phyloP scores from a whole-genome alignment of 2,113 vertebrate genomes.

The Bubo scandiacus region DNA sequence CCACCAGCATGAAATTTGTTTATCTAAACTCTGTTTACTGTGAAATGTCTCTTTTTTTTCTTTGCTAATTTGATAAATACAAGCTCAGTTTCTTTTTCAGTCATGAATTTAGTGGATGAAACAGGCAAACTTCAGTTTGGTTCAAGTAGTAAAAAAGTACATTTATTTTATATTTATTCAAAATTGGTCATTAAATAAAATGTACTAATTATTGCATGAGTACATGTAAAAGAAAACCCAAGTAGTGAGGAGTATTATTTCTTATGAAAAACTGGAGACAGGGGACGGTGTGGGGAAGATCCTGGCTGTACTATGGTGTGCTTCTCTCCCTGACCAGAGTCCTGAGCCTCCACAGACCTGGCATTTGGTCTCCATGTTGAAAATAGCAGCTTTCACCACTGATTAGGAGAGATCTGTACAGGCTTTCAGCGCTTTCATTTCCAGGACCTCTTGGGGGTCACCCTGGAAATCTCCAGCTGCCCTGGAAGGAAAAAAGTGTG shows the following conservation, averaged over 20 bases:
- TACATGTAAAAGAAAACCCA: not conserved
- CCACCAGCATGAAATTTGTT: not conserved
- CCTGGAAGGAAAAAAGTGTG: not conserved
- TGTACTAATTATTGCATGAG: fast-evolving
- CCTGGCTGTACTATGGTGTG: not conserved
- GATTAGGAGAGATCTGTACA: not conserved
- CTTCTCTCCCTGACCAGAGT: not conserved
- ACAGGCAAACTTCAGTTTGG: not conserved
- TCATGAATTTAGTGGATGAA: not conserved
- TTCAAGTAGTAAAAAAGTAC: not conserved
- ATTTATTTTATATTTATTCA: not conserved
- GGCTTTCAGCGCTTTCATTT: not conserved
- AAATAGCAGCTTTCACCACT: not conserved
- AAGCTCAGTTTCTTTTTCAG: not conserved
- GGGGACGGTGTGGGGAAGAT: not conserved
- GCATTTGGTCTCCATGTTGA: not conserved
- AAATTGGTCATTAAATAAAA: not conserved
- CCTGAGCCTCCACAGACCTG: not conserved
- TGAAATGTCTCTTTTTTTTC: not conserved
- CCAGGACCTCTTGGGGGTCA: not conserved
- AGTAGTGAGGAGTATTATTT: not conserved
- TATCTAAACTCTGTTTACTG: not conserved
- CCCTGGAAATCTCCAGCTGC: not conserved
- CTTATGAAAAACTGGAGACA: not conserved
- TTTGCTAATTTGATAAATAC: not conserved